Evolutionary conservation across 1,140 invertebrate genomes (phyloP).

Genomic region (Dendrolimus kikuchii): DNA sequence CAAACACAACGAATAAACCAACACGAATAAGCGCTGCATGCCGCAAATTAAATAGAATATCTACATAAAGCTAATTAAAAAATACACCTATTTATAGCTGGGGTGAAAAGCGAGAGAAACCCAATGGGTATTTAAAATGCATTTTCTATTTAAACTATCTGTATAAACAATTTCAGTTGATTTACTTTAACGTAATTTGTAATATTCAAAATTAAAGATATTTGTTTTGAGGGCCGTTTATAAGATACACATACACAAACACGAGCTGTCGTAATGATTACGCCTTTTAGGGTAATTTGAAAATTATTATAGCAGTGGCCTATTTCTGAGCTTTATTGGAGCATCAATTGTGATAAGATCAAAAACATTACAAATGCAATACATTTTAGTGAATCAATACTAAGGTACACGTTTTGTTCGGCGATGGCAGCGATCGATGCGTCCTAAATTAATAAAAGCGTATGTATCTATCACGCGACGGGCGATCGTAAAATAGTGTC

Average conservation of each 20-base stretch:
- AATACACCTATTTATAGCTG: constrained; percentile 26
- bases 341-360: too few relatives aligned
- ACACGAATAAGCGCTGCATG: constrained; percentile 28
- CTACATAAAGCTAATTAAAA: constrained; percentile 53
- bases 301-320: too few relatives aligned
- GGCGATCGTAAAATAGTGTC: constrained; percentile 62
- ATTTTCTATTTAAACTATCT: background rate
- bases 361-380: too few relatives aligned
- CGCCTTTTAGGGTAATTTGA: too few relatives aligned
- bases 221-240: too few relatives aligned
- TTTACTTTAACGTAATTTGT: too few relatives aligned
- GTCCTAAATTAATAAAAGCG: constrained; percentile 48
- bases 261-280: too few relatives aligned
- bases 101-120: constrained; percentile 21
- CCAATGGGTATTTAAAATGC: constrained; percentile 8
- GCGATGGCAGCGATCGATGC: constrained; percentile 21
- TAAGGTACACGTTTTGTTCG: background rate
- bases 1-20: constrained; percentile 39
- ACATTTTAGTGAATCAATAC: too few relatives aligned
- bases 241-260: too few relatives aligned
- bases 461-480: constrained; percentile 29
- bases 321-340: too few relatives aligned
- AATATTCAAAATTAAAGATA: too few relatives aligned
- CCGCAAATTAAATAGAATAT: constrained; percentile 62
- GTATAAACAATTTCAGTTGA: too few relatives aligned